Conservation (phyloP, 2,797 vertebrate species). For the Margarornis squamiger region DNA sequence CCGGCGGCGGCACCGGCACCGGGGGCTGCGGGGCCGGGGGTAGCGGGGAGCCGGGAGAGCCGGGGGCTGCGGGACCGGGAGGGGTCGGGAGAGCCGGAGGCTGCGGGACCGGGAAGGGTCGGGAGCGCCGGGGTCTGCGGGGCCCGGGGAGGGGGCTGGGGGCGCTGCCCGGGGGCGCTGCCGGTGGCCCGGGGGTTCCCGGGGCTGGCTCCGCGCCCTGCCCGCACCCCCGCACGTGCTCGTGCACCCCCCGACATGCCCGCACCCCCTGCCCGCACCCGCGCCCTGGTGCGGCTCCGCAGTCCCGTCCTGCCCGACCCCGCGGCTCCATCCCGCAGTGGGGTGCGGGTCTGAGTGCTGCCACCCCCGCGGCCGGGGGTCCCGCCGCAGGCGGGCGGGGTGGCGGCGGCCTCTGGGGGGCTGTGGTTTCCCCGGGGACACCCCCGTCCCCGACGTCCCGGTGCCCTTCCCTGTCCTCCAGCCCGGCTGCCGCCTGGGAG, state of each 20-base stretch:
- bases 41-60: too few relatives aligned
- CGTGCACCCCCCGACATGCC: not conserved
- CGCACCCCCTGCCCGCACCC: not conserved
- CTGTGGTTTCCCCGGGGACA: not conserved
- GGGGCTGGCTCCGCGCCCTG: not conserved
- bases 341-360: not conserved
- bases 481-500: not conserved
- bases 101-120: not conserved
- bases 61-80: not conserved
- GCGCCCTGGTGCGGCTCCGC: not conserved
- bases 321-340: not conserved
- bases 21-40: too few relatives aligned
- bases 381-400: not conserved
- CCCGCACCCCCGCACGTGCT: not conserved
- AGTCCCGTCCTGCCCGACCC: not conserved
- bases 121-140: not conserved
- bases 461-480: conserved; percentile 51
- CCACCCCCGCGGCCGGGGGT: not conserved
- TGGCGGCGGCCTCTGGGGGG: not conserved
- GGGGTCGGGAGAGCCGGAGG: not conserved
- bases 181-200: not conserved
- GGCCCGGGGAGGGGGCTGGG: not conserved
- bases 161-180: not conserved
- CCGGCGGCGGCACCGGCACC: not conserved
- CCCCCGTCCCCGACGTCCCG: not conserved